Evolutionary conservation across 2,113 vertebrate genomes (phyloP).

Genomic region (rat (Rattus norvegicus)): GRCr8 NC_086028.1:37705001-37705500

Average conservation of each 20-base stretch:
- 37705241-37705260: not conserved
- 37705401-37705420: not conserved
- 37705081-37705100: constrained; percentile 38
- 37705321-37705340: not conserved
- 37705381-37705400: not conserved
- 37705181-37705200: not conserved
- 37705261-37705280: fast-evolving
- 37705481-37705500: not conserved
- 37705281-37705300: not conserved
- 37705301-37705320: not conserved
- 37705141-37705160: not conserved
- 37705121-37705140: not conserved
- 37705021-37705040: constrained; percentile 26
- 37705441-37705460: fast-evolving
- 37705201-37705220: constrained; percentile 1
- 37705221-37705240: not conserved
- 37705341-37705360: not conserved
- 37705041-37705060: constrained; percentile 50
- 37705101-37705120: constrained; percentile 14
- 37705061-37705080: constrained; percentile 23
- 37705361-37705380: not conserved
- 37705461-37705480: not conserved
- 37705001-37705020: not conserved
- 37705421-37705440: not conserved
- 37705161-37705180: not conserved